A percentile compares a stretch with the other conserved stretches of the same genome.
Evolutionary conservation across 2,113 vertebrate genomes (phyloP).

Genomic region (Megaceryle maxima): DNA sequence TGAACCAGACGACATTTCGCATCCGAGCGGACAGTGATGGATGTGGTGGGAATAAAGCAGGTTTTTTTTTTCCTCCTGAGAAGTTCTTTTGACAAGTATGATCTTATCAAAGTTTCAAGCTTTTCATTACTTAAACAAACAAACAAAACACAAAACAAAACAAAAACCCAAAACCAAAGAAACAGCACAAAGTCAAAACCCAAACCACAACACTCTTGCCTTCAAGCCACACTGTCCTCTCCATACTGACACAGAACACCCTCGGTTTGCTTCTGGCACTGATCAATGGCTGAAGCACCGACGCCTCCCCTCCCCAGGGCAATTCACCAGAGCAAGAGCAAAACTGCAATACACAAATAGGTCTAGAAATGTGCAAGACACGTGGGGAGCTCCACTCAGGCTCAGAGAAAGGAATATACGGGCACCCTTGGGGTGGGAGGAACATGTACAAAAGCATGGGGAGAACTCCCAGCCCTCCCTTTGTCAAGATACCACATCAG

Average conservation of each 20-base stretch:
- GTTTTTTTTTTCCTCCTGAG: background rate
- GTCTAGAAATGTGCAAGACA: accelerated
- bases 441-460: accelerated
- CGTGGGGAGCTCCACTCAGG: accelerated
- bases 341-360: accelerated
- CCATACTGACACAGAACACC: background rate
- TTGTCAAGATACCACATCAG: background rate
- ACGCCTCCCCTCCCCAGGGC: background rate
- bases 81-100: slow-evolving; percentile 47
- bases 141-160: too few species aligned
- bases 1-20: slow-evolving; percentile 9
- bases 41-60: background rate
- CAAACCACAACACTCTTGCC: background rate
- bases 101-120: slow-evolving; percentile 57
- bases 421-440: background rate
- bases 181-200: too few species aligned
- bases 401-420: accelerated
- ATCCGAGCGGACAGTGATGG: slow-evolving; percentile 19
- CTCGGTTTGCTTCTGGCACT: background rate
- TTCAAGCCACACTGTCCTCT: background rate
- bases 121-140: slow-evolving; percentile 28
- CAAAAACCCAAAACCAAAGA: too few species aligned
- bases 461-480: background rate
- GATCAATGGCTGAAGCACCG: background rate
- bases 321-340: background rate